Evolutionary conservation across 2,113 vertebrate genomes (phyloP).

Genomic region (Pionites leucogaster): DNA sequence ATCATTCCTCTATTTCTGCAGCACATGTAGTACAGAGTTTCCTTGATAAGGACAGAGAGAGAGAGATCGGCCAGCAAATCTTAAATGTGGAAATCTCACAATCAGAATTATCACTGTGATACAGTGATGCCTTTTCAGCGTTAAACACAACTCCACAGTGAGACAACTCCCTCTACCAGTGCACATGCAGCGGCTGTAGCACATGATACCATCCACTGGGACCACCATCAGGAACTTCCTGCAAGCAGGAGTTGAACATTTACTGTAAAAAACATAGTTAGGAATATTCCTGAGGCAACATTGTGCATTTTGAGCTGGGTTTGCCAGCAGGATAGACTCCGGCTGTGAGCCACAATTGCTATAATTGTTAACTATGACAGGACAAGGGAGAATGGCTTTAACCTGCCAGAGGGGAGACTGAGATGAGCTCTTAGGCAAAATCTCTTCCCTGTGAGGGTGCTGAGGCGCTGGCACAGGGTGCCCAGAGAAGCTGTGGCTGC

Average conservation of each 20-base stretch:
- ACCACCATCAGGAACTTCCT: background rate
- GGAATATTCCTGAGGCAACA: rapidly evolving
- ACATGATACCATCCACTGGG: rapidly evolving
- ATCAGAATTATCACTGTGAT: rapidly evolving
- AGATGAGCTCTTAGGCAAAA: background rate
- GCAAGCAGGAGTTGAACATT: rapidly evolving
- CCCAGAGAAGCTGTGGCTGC: too few species aligned
- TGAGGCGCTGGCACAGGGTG: too few species aligned
- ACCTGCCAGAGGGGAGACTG: background rate
- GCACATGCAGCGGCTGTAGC: rapidly evolving
- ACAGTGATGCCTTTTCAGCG: background rate
- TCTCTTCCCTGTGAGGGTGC: background rate
- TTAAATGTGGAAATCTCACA: rapidly evolving
- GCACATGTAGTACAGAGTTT: background rate
- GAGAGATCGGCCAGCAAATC: background rate
- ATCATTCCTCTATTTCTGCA: background rate
- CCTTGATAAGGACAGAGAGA: background rate
- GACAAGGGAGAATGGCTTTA: background rate
- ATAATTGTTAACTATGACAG: background rate
- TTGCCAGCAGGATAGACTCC: too few species aligned
- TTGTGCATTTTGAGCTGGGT: rapidly evolving
- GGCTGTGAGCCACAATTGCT: rapidly evolving
- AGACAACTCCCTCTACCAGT: background rate
- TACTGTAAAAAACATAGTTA: rapidly evolving
- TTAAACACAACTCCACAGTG: rapidly evolving